Percentiles rank a stretch among this genome's conserved stretches.
phyloP scores from a whole-genome alignment of 2,113 vertebrate genomes.

The Accipiter virgatus region DNA sequence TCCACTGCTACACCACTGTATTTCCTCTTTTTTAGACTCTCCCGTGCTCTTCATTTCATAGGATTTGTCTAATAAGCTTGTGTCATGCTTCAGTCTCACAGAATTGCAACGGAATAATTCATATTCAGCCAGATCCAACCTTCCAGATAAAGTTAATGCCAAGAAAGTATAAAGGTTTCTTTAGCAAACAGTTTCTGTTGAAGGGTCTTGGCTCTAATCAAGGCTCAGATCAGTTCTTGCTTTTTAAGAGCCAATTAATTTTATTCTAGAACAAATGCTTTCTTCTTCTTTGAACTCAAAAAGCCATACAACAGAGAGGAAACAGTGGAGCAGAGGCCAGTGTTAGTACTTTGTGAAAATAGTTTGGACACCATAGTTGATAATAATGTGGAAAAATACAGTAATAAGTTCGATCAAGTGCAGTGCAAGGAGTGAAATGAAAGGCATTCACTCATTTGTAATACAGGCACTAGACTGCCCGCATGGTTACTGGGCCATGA shows the following conservation, averaged over 20 bases:
- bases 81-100: not conserved
- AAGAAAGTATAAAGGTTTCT: not conserved
- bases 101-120: not conserved
- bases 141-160: not conserved
- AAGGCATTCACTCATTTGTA: not conserved
- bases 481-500: not conserved
- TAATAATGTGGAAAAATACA: not conserved
- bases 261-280: not conserved
- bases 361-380: not conserved
- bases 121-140: not conserved
- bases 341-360: not conserved
- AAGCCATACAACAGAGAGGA: not conserved
- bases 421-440: not conserved
- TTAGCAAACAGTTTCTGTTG: not conserved
- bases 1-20: not conserved
- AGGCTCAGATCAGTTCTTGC: not conserved
- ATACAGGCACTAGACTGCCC: not conserved
- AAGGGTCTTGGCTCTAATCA: not conserved
- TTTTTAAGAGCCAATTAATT: not conserved
- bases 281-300: not conserved
- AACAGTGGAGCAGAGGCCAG: not conserved
- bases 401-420: rapidly evolving
- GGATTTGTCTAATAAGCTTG: not conserved
- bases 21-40: not conserved
- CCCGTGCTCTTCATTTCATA: not conserved